Evolutionary conservation across 2,888 invertebrate genomes (phyloP), one percentile per base, ranked within the genome.

Genomic region (Orgyia antiqua): DNA sequence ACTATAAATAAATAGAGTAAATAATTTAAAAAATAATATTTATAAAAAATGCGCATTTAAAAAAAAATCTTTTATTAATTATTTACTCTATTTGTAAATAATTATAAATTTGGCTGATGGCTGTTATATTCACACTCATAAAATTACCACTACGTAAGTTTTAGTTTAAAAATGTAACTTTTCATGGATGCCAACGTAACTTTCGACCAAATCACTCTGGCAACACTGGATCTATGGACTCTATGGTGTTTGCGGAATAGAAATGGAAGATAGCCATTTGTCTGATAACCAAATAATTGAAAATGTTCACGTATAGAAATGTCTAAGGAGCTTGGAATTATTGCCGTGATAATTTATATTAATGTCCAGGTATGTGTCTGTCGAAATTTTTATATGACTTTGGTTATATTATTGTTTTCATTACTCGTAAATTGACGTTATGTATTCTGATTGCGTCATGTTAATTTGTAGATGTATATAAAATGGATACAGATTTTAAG

Each of bases 391-490:
- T 19, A 39, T 30, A 55, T 44, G 44, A 63, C 56, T 72, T 75
- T 75, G 74, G 73, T 76, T 77, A 77, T 77, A 73, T 71, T 70
- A 66, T 71, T 79, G 76, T 82, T 79, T 79, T 82, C 71, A 67
- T 77, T 67, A 58, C 62, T 65, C 65, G 64, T 63, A 58, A 71
- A 69, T 66, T 71, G 68, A 69, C 60, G 73, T 73, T 24, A 72
- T 58, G 60, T 78, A 69, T 56, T 68, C 51, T 73, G 84, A 87
- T 86, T 86, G 86, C 84, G 86, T 86, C 84, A 86, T 75, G 73
- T 74, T 15, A 15, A 15, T 15, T 15, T 15, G 15, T 15, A 15
- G 6, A 15, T 78, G 72, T 63, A 66, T 70, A 69, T 20, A 20
- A 9, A n/a, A 9, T 20, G 3, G 9, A 20, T 20, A 4, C 9